Percentiles rank a stretch among this genome's conserved stretches.
Conservation (phyloP, 92 coral and sea anemone species). For the Parazoanthus atlanticus region DNA sequence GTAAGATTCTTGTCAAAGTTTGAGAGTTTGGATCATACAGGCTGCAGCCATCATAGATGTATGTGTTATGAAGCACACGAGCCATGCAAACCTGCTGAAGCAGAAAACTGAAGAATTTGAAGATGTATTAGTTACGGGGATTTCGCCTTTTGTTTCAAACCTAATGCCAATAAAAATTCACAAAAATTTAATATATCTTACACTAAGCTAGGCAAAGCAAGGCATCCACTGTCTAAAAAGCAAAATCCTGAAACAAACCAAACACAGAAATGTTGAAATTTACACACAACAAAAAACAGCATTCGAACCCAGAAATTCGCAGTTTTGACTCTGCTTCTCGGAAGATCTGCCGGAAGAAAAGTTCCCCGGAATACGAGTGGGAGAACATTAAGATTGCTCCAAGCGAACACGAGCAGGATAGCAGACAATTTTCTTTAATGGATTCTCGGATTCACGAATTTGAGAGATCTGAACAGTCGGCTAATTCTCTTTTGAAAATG, state of each 20-base stretch:
- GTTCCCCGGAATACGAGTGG: background rate
- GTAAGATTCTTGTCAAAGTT: background rate
- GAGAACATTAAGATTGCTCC: background rate
- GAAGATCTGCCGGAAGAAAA: background rate
- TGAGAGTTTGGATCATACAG: background rate
- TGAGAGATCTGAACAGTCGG: background rate
- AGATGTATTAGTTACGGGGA: background rate
- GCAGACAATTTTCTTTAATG: background rate
- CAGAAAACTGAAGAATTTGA: background rate
- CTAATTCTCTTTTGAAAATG: background rate
- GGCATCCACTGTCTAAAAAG: background rate
- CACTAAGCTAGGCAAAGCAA: background rate
- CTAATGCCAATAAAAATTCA: background rate
- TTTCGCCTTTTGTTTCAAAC: conserved; percentile 11
- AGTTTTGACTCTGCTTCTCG: background rate
- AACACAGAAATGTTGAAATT: background rate
- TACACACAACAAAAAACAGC: background rate
- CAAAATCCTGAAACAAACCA: background rate
- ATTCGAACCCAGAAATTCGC: background rate
- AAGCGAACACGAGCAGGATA: background rate
- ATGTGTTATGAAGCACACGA: background rate
- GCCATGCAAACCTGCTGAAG: background rate
- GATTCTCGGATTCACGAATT: conserved; percentile 24
- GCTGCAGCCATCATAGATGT: background rate
- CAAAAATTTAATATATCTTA: background rate